Evolutionary conservation across 2,888 invertebrate species (phyloP).

Genomic region (Calliphora vomitoria): DNA sequence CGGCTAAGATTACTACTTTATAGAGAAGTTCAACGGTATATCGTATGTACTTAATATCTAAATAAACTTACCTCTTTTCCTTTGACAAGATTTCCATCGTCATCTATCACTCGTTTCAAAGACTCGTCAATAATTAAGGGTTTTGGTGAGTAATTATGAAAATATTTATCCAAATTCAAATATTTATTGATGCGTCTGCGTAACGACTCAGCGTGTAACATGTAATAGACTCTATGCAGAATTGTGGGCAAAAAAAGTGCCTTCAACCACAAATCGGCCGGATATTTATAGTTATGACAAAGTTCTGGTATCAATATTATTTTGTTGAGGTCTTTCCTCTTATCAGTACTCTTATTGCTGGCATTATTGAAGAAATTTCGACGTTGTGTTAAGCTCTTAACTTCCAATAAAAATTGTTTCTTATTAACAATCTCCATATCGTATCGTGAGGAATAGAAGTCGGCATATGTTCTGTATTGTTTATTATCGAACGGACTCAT

Average conservation of each 20-base stretch:
- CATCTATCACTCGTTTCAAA: slow-evolving; percentile 78
- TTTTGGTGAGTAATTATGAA: slow-evolving; percentile 77
- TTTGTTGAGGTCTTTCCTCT: slow-evolving; percentile 79
- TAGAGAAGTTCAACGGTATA: too few species aligned
- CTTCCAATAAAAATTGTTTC: slow-evolving; percentile 92
- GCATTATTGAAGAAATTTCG: slow-evolving; percentile 83
- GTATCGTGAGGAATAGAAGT: slow-evolving; percentile 92
- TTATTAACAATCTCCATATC: slow-evolving; percentile 84
- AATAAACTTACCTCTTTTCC: slow-evolving; percentile 74
- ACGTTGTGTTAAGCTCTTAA: slow-evolving; percentile 85
- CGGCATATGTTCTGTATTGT: slow-evolving; percentile 87
- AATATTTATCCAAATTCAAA: slow-evolving; percentile 76
- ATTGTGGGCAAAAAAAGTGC: slow-evolving; percentile 93
- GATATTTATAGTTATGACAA: slow-evolving; percentile 89
- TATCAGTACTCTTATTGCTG: slow-evolving; percentile 80
- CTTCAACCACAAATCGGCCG: slow-evolving; percentile 93
- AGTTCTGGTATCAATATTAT: slow-evolving; percentile 95
- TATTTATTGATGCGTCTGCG: slow-evolving; percentile 83
- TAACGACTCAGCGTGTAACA: slow-evolving; percentile 82
- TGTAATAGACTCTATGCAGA: slow-evolving; percentile 88
- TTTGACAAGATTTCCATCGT: slow-evolving; percentile 77
- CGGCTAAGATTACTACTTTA: too few species aligned
- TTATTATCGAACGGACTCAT: slow-evolving; percentile 87
- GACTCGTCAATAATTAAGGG: slow-evolving; percentile 80
- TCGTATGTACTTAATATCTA: not conserved